phyloP scores from a whole-genome alignment of 1,140 invertebrate species.

The Drosophila ogumai region DNA sequence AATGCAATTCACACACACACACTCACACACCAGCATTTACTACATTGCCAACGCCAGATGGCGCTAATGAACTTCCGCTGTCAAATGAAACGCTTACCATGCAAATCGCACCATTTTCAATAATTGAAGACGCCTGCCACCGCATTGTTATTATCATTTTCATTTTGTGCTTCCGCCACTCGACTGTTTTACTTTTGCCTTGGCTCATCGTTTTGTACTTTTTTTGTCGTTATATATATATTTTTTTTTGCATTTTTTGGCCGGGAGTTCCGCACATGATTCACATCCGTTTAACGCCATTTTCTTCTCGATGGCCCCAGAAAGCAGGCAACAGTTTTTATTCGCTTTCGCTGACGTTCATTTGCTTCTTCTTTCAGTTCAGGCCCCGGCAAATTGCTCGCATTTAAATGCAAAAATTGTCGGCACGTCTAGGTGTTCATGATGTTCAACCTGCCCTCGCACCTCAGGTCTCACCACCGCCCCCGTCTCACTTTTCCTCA shows the following conservation, averaged over 20 bases:
- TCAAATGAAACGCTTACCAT: conserved; percentile 78
- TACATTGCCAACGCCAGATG: conserved; percentile 30
- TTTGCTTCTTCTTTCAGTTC: conserved; percentile 28
- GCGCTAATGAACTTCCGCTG: conserved; percentile 77
- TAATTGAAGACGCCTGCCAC: conserved; percentile 69
- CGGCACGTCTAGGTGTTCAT: conserved; percentile 77
- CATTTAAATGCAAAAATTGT: conserved; percentile 82
- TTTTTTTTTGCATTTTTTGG: conserved; percentile 17
- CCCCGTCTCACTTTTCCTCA: neutral
- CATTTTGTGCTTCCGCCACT: conserved; percentile 72
- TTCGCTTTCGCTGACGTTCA: conserved; percentile 20
- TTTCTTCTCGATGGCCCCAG: conserved; percentile 50
- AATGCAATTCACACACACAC: conserved; percentile 40
- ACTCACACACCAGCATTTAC: neutral
- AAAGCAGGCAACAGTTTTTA: conserved; percentile 73
- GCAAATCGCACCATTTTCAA: conserved; percentile 77
- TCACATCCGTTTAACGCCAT: conserved; percentile 71
- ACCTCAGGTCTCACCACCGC: conserved; percentile 3
- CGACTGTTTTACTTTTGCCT: conserved; percentile 40
- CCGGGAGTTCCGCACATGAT: conserved; percentile 66
- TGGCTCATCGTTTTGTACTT: conserved; percentile 26
- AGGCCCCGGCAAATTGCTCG: conserved; percentile 65
- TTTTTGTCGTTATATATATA: conserved; percentile 10
- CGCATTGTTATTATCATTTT: conserved; percentile 81
- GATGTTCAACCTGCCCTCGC: conserved; percentile 50